Percentiles rank a stretch among this genome's conserved stretches.
Evolutionary conservation across 2,113 vertebrate species (phyloP).

Genomic region (Prionailurus bengalensis): DNA sequence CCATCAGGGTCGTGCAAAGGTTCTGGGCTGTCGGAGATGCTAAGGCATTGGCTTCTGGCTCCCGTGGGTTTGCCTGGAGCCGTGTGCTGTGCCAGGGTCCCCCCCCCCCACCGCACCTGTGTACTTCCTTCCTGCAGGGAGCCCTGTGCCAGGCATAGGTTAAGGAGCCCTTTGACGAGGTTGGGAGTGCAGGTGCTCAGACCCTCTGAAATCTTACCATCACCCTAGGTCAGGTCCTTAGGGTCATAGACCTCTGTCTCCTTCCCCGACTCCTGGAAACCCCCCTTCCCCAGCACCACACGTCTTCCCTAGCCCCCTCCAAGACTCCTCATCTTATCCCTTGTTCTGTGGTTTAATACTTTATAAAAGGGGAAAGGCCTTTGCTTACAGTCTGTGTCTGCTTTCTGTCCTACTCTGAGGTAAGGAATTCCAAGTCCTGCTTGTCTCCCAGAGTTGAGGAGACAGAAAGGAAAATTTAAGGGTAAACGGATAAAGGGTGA

Average conservation of each 20-base stretch:
- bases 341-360: not conserved
- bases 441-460: not conserved
- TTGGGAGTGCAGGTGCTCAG: not conserved
- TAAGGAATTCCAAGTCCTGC: not conserved
- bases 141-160: fast-evolving
- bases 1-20: not conserved
- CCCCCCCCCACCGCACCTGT: fast-evolving
- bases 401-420: not conserved
- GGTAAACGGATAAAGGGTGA: not conserved
- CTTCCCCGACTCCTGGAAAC: not conserved
- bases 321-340: not conserved
- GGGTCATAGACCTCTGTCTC: not conserved
- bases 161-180: not conserved
- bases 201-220: not conserved
- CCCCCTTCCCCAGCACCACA: too few relatives aligned
- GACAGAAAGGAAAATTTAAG: not conserved
- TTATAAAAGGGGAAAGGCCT: not conserved
- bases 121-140: not conserved
- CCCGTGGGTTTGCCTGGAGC: not conserved
- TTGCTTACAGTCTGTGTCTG: not conserved
- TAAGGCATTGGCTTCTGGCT: not conserved
- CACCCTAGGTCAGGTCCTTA: not conserved
- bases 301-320: not conserved
- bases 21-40: not conserved
- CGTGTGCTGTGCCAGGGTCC: fast-evolving